Evolutionary conservation across 2,888 invertebrate species (phyloP).

Genomic region (Merodon equestris): DNA sequence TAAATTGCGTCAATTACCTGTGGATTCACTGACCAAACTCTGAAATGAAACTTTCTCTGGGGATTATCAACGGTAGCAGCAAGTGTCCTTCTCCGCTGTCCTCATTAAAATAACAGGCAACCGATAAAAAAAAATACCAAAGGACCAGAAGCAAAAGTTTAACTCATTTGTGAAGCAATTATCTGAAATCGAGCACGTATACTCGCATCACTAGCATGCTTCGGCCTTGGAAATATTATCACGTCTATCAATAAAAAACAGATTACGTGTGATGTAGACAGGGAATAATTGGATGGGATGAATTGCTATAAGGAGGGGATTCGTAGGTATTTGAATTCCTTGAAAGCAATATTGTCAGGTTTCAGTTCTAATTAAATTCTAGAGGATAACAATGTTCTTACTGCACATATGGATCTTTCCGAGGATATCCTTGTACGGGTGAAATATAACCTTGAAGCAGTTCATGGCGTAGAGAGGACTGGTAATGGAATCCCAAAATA

Average conservation of each 20-base stretch:
- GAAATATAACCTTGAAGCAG: too few relatives aligned
- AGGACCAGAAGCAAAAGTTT: not conserved
- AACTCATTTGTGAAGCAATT: constrained; percentile 23
- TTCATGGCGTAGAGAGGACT: too few relatives aligned
- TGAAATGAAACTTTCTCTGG: too few relatives aligned
- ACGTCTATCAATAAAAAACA: constrained; percentile 19
- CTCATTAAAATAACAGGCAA: too few relatives aligned
- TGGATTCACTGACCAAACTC: too few relatives aligned
- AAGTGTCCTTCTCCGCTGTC: not conserved
- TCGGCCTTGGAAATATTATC: constrained; percentile 5
- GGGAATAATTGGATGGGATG: not conserved
- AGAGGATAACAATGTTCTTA: not conserved
- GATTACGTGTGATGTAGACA: not conserved
- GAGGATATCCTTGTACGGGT: too few relatives aligned
- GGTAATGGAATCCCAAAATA: too few relatives aligned
- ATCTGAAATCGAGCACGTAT: constrained; percentile 4
- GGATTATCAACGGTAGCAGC: not conserved
- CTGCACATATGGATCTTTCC: too few relatives aligned
- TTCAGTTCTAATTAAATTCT: constrained; percentile 35
- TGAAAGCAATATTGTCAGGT: constrained; percentile 4
- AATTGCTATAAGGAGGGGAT: too few relatives aligned
- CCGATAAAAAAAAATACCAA: too few relatives aligned
- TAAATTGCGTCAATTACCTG: too few relatives aligned
- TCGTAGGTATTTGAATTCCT: not conserved
- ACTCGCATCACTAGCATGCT: not conserved